phyloP scores from a whole-genome alignment of 2,113 vertebrate genomes.

The Zeus faber region DNA sequence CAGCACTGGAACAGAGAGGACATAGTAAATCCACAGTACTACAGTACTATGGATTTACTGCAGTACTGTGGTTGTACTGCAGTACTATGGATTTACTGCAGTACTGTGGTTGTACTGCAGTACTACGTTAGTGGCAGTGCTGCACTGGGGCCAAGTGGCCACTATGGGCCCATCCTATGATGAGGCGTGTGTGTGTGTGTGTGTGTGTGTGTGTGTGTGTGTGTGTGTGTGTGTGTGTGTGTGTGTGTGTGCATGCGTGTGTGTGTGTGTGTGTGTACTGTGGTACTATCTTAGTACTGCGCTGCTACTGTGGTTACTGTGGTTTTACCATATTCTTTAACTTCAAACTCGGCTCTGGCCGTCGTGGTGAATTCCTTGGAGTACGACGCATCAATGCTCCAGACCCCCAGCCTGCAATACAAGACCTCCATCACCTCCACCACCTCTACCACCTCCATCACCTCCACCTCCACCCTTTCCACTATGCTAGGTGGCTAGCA shows the following conservation, averaged over 20 bases:
- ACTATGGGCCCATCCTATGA: too few relatives aligned
- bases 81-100: neutral
- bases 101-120: neutral
- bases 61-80: neutral
- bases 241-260: too few relatives aligned
- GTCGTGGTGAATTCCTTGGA: conserved; percentile 79
- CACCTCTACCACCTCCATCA: too few relatives aligned
- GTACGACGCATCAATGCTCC: conserved; percentile 87
- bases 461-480: neutral
- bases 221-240: too few relatives aligned
- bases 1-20: conserved; percentile 54
- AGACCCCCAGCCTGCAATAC: conserved; percentile 69
- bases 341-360: conserved; percentile 80
- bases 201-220: too few relatives aligned
- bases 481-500: neutral
- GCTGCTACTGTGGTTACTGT: neutral
- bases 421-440: neutral
- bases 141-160: neutral
- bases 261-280: neutral
- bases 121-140: too few relatives aligned
- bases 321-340: conserved; percentile 91
- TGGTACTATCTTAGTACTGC: neutral
- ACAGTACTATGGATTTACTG: neutral
- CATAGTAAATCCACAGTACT: neutral
- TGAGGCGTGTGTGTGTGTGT: too few relatives aligned